Evolutionary conservation across 1,140 invertebrate species (phyloP), one percentile per base, ranked within the genome.

Genomic region (Colletes latitarsis): DNA sequence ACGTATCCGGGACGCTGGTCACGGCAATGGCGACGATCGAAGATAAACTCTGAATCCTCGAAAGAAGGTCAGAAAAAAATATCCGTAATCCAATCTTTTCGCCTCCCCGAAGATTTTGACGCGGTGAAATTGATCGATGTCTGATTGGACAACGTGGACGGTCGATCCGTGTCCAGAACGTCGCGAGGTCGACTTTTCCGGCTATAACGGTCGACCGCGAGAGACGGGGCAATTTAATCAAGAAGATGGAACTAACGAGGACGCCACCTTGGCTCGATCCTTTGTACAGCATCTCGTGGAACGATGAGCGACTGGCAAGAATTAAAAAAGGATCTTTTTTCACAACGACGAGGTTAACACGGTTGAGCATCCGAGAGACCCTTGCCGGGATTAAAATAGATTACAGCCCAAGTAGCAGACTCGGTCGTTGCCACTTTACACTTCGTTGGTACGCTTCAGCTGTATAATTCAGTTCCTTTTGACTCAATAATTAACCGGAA

Each of bases 221-320:
- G 10, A 75, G 53, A 19, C 58, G 19, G 55, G 21, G 67, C 62
- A 70, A 76, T 84, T 85, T 84, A 84, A 84, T 84, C 77, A 63
- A 70, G 78, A 63, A 71, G 77, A 85, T 85, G 77, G 69, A 81
- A 60, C 21, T 81, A 77, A 84, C 68, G 78, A 75, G 49, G 39
- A n/a, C 41, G 52, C 46, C 53, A 69, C 63, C 19, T 55, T 57
- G 41, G 41, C 71, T 52, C 77, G 43, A 75, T 73, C 71, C 68
- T 81, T 58, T 76, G 49, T 46, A 46, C 3, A 81, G 81, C 75
- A 78, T 12, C 19, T n/a, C 15, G 21, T 62, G 71, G 17, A 53
- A 57, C 52, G 30, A 17, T 10, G 17, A 49, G 41, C 41, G 21
- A 3, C 49, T n/a, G 39, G 55, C 9, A 46, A 71, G 69, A 66